Conservation (phyloP, 2,888 invertebrate genomes). For the Clusia tigrina region DNA sequence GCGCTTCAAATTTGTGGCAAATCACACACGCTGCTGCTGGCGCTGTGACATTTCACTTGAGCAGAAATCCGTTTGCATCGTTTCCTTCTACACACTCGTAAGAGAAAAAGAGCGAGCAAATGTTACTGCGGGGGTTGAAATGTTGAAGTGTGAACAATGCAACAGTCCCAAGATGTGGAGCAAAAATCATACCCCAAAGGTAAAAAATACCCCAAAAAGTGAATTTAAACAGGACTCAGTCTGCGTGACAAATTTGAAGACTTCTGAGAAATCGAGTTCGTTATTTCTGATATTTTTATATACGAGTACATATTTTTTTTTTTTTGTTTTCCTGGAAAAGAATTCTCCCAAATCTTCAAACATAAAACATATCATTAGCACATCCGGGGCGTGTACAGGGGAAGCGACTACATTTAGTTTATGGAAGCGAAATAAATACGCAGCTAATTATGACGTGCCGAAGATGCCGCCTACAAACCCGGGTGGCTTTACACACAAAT, state of each 20-base stretch:
- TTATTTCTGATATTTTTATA: not conserved
- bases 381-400: constrained; percentile 24
- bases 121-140: not conserved
- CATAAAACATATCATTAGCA: constrained; percentile 27
- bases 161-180: constrained; percentile 36
- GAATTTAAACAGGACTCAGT: no score
- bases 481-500: not conserved
- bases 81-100: no score
- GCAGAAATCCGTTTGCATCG: constrained; percentile 20
- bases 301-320: not conserved
- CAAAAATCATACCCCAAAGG: constrained; percentile 27
- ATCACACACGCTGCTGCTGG: constrained; percentile 9
- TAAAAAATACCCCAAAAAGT: no score
- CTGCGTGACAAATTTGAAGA: not conserved
- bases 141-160: constrained; percentile 59
- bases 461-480: not conserved
- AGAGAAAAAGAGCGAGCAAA: not conserved
- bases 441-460: constrained; percentile 30
- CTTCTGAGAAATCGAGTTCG: constrained; percentile 15
- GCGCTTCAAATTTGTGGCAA: constrained; percentile 22
- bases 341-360: constrained; percentile 8
- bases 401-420: not conserved
- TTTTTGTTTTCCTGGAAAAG: not conserved
- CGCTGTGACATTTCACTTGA: constrained; percentile 35
- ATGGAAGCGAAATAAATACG: constrained; percentile 16